These are phyloP conservation scores for Camelus bactrianus DNA, from an alignment of 2,113 vertebrate genomes.

Conservation along the genomic window DNA sequence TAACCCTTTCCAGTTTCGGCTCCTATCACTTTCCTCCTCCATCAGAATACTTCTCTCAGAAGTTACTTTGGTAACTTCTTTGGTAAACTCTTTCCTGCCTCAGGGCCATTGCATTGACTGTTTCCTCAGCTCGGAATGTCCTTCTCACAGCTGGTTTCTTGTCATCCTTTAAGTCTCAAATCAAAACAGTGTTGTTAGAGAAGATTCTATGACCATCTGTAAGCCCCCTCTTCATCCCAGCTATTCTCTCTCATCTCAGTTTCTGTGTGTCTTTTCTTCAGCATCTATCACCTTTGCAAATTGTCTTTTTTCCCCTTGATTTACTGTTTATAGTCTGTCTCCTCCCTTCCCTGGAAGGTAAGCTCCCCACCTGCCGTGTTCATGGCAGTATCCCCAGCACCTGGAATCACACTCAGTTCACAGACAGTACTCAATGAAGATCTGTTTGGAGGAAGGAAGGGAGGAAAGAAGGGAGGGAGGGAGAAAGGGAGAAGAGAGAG, in stretches of 20 bases:
- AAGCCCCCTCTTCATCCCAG: background rate
- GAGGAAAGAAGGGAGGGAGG: background rate
- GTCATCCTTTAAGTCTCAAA: conserved; percentile 6
- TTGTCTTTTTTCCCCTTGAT: background rate
- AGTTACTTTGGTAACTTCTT: no score
- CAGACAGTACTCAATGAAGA: background rate
- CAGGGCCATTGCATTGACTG: background rate
- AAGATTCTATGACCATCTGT: background rate
- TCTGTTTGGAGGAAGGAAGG: background rate
- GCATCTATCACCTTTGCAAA: background rate
- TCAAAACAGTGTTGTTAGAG: background rate
- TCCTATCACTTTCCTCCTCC: background rate
- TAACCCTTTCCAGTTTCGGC: background rate
- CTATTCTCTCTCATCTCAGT: background rate
- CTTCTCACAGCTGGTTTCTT: background rate
- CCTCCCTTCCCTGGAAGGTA: background rate
- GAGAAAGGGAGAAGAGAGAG: background rate
- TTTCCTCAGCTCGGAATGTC: conserved; percentile 18
- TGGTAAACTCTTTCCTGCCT: background rate
- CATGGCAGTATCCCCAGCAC: background rate
- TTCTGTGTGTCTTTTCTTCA: background rate
- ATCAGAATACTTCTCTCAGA: background rate
- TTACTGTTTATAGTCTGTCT: background rate
- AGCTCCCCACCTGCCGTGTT: background rate
- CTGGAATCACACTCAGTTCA: background rate